Conservation (phyloP, 1,140 invertebrate genomes). For the Bactericera cockerelli region DNA sequence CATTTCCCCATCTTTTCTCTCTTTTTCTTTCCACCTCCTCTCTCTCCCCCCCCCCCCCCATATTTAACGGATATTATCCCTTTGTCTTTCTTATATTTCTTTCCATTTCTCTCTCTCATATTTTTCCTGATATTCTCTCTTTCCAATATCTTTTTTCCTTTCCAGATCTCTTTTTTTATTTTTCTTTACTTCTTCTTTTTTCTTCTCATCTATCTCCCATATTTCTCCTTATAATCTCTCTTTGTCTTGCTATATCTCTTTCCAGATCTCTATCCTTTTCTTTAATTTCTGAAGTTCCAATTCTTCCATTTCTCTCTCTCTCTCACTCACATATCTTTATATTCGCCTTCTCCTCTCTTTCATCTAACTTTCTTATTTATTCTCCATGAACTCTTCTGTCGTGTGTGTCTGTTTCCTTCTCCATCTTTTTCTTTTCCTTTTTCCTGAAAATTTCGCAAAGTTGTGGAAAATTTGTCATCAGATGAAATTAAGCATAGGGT, state of each 20-base stretch:
- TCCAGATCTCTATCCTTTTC: not conserved
- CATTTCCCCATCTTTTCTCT: not conserved
- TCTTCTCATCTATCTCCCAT: not conserved
- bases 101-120: not conserved
- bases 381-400: slow-evolving; percentile 3
- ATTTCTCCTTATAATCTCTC: not conserved
- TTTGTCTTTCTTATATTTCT: slow-evolving; percentile 6
- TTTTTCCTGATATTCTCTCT: not conserved
- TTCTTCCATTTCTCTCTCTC: slow-evolving; percentile 13
- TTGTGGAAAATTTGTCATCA: too few relatives aligned
- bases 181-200: slow-evolving; percentile 1
- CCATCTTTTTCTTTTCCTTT: not conserved
- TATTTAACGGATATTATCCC: too few relatives aligned
- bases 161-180: slow-evolving; percentile 2
- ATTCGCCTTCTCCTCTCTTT: not conserved
- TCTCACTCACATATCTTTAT: slow-evolving; percentile 5
- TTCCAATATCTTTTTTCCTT: not conserved
- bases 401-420: not conserved
- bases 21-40: too few relatives aligned
- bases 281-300: not conserved
- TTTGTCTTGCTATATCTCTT: not conserved
- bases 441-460: not conserved
- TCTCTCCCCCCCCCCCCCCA: too few relatives aligned
- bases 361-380: not conserved
- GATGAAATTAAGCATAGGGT: too few relatives aligned